Conservation (phyloP, 2,797 vertebrate species). For the Babyrousa celebensis region DNA sequence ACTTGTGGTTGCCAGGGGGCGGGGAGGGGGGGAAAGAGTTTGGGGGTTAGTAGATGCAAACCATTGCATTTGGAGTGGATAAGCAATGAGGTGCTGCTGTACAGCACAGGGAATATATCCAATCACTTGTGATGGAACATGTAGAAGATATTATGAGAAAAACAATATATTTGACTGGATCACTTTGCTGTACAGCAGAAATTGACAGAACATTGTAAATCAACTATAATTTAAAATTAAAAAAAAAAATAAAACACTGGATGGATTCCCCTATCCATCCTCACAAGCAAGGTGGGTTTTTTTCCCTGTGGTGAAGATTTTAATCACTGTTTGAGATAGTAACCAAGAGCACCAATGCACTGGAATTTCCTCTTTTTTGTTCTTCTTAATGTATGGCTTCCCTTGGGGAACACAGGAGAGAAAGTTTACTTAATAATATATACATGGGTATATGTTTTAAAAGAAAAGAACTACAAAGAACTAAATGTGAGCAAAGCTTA, state of each 20-base stretch:
- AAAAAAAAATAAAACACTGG: neutral
- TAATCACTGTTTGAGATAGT: slow-evolving; percentile 50
- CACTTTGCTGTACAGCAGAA: no score
- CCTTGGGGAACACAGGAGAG: neutral
- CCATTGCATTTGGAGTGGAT: no score
- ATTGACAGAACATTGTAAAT: no score
- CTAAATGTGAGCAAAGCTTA: slow-evolving; percentile 1
- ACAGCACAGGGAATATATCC: no score
- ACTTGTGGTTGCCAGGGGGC: no score
- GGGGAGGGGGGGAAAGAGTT: no score
- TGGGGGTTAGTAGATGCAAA: no score
- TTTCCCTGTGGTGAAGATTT: slow-evolving; percentile 40
- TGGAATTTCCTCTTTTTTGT: neutral
- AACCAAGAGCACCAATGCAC: neutral
- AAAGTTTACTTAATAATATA: slow-evolving; percentile 11
- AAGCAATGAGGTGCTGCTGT: no score
- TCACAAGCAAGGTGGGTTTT: neutral
- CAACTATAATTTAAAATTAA: no score
- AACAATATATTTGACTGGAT: no score
- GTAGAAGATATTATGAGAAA: no score
- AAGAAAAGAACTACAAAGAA: slow-evolving; percentile 52
- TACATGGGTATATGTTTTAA: neutral
- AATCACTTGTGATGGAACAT: no score
- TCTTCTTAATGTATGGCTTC: neutral
- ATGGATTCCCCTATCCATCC: neutral